phyloP scores from a whole-genome alignment of 37 sponge, comb jelly and placozoan species.

The Chondrilla cf. caribensis region DNA sequence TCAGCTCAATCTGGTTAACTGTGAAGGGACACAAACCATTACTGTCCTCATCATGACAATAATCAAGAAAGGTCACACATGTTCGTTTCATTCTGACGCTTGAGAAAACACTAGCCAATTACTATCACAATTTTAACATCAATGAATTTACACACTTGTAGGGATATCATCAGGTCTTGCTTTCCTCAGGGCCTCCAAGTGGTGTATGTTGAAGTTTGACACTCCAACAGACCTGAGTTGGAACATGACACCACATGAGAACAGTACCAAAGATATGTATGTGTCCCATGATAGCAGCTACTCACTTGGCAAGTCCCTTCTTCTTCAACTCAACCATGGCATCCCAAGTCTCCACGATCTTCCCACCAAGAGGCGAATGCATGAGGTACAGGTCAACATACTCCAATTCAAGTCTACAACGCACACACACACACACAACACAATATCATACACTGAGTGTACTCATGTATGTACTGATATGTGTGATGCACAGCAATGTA shows the following conservation, averaged over 20 bases:
- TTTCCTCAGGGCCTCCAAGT: constrained; percentile 63
- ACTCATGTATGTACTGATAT: no score
- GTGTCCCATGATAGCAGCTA: no score
- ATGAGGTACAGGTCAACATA: constrained; percentile 75
- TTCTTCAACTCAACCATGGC: constrained; percentile 63
- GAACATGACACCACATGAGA: not conserved
- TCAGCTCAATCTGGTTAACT: constrained; percentile 84
- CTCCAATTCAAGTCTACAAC: constrained; percentile 47
- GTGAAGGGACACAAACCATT: not conserved
- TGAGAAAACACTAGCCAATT: no score
- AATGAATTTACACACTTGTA: constrained; percentile 23
- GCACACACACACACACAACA: not conserved
- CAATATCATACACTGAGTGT: no score
- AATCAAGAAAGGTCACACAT: no score
- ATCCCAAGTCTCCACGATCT: constrained; percentile 74
- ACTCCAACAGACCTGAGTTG: constrained; percentile 74
- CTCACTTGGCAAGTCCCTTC: constrained; percentile 26
- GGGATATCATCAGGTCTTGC: constrained; percentile 67
- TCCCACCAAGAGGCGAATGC: constrained; percentile 68
- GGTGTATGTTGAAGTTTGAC: constrained; percentile 74
- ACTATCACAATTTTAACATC: not conserved
- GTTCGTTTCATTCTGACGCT: no score
- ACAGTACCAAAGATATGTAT: no score
- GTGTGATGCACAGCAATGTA: no score
- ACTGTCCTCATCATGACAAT: no score